Percentiles rank a stretch among this genome's conserved stretches.
Conservation (phyloP, 1,140 invertebrate species). For the Heliconius hewitsoni region DNA sequence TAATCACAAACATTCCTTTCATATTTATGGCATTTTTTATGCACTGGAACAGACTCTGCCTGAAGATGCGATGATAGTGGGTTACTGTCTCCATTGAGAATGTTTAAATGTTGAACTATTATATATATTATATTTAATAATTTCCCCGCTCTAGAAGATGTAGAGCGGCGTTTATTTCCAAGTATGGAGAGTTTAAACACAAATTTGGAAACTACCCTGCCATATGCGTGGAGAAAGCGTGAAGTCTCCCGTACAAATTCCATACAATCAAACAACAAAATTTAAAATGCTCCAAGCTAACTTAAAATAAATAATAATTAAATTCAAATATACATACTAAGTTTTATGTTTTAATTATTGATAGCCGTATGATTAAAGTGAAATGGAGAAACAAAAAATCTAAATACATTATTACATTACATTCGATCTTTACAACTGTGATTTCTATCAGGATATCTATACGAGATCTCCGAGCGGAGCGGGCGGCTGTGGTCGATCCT, state of each 20-base stretch:
- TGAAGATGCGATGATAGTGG: no score
- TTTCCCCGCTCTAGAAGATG: no score
- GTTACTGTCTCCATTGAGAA: no score
- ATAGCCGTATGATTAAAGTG: conserved; percentile 2
- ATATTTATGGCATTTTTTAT: no score
- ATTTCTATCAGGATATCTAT: background rate
- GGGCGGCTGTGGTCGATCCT: background rate
- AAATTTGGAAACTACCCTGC: no score
- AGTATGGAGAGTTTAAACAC: no score
- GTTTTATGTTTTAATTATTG: conserved; percentile 12
- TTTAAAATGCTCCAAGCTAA: background rate
- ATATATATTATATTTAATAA: no score
- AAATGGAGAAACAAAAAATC: background rate
- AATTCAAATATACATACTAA: background rate
- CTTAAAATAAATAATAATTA: conserved; percentile 4
- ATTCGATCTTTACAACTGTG: background rate
- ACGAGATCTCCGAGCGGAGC: background rate
- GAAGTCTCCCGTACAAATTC: background rate
- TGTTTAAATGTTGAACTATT: no score
- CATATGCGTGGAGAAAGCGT: no score
- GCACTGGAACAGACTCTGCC: no score
- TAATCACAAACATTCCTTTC: no score
- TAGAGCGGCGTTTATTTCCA: no score
- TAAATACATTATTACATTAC: background rate
- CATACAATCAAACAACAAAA: background rate